A percentile compares a stretch with the other conserved stretches of the same genome.
Conservation (phyloP, 2,888 invertebrate genomes). For the Theretra japonica region DNA sequence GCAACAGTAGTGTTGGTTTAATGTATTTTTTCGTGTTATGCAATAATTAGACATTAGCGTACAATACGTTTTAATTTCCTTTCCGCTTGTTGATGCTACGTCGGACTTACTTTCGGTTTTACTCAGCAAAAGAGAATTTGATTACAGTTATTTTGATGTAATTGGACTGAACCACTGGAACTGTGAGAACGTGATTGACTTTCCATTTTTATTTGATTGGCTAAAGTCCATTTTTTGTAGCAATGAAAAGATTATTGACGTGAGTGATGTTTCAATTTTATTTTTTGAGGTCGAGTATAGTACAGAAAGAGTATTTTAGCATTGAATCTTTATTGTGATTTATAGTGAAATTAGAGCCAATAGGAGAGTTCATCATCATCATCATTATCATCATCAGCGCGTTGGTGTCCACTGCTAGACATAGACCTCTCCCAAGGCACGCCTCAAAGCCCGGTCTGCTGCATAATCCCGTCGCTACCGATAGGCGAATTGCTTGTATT, state of each 20-base stretch:
- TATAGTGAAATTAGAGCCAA: too few relatives aligned
- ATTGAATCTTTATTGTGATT: too few relatives aligned
- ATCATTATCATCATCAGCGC: too few relatives aligned
- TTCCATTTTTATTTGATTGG: slow-evolving; percentile 49
- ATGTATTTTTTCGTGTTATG: slow-evolving; percentile 36
- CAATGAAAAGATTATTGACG: not conserved
- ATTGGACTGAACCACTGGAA: slow-evolving; percentile 41
- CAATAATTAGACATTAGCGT: slow-evolving; percentile 36
- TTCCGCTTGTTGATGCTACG: slow-evolving; percentile 46
- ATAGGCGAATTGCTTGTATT: too few relatives aligned
- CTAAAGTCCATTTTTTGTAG: slow-evolving; percentile 5
- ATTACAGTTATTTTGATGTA: slow-evolving; percentile 50
- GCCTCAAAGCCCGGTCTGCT: too few relatives aligned
- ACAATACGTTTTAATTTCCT: slow-evolving; percentile 43
- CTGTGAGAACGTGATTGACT: slow-evolving; percentile 50
- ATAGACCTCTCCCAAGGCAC: too few relatives aligned
- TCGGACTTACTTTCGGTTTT: slow-evolving; percentile 62
- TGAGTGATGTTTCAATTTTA: slow-evolving; percentile 8
- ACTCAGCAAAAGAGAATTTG: slow-evolving; percentile 45
- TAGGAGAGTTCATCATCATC: too few relatives aligned
- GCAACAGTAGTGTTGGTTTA: slow-evolving; percentile 28
- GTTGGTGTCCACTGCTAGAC: too few relatives aligned
- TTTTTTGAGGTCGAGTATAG: not conserved
- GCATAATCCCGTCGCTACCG: too few relatives aligned
- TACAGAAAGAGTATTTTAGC: too few relatives aligned